These are phyloP conservation scores for Eupithecia insigniata DNA, from an alignment of 2,888 invertebrate genomes.

Conservation along the genomic window DNA sequence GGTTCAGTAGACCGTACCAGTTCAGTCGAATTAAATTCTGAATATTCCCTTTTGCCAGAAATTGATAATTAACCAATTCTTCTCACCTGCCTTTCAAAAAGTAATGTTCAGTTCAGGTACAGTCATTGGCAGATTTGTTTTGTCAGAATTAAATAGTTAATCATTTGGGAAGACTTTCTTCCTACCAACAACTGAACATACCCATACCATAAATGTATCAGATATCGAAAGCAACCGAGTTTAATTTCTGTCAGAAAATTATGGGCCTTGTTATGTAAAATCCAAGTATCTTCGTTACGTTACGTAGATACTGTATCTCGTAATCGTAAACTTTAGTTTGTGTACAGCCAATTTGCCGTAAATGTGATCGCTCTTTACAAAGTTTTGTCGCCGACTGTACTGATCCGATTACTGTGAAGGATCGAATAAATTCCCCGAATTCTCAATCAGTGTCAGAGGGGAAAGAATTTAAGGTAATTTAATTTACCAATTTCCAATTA, in stretches of 20 bases:
- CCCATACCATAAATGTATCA: neutral
- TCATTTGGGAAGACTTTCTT: neutral
- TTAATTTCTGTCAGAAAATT: neutral
- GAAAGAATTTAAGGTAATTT: slow-evolving; percentile 40
- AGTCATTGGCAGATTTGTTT: neutral
- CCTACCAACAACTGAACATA: neutral
- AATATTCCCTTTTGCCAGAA: neutral
- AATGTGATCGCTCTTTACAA: neutral
- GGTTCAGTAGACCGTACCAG: neutral
- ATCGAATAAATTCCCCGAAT: slow-evolving; percentile 51
- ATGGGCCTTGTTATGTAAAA: neutral
- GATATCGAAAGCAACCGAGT: neutral
- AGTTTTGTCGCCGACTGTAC: slow-evolving; percentile 14
- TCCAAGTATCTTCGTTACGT: neutral
- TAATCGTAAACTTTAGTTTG: neutral
- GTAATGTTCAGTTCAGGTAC: slow-evolving; percentile 1
- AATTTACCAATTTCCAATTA: slow-evolving; percentile 43
- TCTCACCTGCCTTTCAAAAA: slow-evolving; percentile 3
- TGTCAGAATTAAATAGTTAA: neutral
- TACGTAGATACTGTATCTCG: neutral
- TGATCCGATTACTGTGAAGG: slow-evolving; percentile 42
- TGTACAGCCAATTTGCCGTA: neutral
- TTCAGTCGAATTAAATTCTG: neutral
- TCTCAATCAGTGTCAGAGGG: slow-evolving; percentile 41
- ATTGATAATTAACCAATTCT: slow-evolving; percentile 6